Conservation (phyloP, 2,113 vertebrate species). For the Empidonax alnorum region DNA sequence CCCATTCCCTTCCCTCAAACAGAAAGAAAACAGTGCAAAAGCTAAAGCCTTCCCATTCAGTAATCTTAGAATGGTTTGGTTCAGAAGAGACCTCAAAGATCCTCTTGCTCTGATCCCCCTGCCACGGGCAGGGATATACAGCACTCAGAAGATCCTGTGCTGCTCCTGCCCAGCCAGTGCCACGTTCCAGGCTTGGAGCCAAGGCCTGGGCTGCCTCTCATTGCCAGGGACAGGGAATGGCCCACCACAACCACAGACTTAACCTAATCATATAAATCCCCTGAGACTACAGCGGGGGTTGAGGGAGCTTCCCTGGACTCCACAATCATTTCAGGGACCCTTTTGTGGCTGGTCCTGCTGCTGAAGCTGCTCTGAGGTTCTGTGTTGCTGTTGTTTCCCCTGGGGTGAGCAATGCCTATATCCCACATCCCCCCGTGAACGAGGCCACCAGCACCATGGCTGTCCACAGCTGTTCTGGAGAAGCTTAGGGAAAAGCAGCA, state of each 20-base stretch:
- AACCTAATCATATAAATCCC: background rate
- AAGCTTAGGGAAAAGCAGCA: background rate
- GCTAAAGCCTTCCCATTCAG: background rate
- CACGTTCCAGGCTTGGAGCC: rapidly evolving
- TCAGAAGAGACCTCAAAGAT: background rate
- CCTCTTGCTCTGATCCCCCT: background rate
- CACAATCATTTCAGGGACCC: background rate
- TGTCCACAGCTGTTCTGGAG: background rate
- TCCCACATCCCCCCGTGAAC: background rate
- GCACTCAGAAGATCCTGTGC: background rate
- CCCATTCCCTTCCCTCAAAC: background rate
- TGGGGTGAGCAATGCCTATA: background rate
- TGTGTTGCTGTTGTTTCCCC: rapidly evolving
- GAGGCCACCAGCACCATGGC: background rate
- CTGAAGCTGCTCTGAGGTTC: background rate
- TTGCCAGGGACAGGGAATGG: background rate
- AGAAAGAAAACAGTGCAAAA: background rate
- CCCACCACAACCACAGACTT: background rate
- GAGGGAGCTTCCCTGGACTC: background rate
- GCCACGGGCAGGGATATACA: background rate
- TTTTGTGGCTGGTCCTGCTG: background rate
- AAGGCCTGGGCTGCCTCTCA: background rate
- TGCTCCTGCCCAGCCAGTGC: background rate
- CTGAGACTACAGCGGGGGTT: background rate
- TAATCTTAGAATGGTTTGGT: background rate